A percentile compares a stretch with the other conserved stretches of the same genome.
Evolutionary conservation across 2,113 vertebrate genomes (phyloP).

Genomic region (Edolisoma coerulescens): DNA sequence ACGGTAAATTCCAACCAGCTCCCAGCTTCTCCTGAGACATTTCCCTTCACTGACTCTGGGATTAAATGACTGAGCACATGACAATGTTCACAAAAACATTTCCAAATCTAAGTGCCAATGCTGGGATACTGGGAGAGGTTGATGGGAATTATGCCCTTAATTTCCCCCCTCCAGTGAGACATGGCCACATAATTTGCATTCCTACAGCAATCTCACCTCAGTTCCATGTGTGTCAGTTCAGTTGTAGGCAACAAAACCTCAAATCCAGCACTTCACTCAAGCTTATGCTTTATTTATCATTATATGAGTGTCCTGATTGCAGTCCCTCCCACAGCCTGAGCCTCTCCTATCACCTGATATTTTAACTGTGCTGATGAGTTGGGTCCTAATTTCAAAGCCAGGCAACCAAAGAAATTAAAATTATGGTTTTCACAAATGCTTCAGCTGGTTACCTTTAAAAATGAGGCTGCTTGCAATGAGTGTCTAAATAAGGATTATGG

Average conservation of each 20-base stretch:
- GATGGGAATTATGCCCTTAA: not conserved
- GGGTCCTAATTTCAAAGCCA: not conserved
- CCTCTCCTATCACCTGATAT: accelerated
- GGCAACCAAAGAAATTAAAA: not conserved
- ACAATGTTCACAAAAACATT: not conserved
- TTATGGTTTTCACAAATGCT: not conserved
- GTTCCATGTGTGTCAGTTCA: not conserved
- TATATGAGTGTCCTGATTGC: not conserved
- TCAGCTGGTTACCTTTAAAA: not conserved
- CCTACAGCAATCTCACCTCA: not conserved
- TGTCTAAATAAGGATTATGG: not conserved
- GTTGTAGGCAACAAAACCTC: not conserved
- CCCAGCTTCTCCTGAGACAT: not conserved
- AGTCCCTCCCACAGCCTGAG: not conserved
- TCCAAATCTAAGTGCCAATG: not conserved
- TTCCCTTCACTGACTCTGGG: not conserved
- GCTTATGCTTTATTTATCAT: not conserved
- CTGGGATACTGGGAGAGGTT: not conserved
- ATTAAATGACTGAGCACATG: not conserved
- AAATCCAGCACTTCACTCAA: not conserved
- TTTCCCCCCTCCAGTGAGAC: not conserved
- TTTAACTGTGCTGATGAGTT: not conserved
- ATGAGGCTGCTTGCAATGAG: not conserved
- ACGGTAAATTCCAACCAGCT: not conserved
- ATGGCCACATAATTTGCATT: not conserved